Base-by-base conservation (phyloP, 2,888 invertebrate genomes). In the Saturnia pavonia region DNA sequence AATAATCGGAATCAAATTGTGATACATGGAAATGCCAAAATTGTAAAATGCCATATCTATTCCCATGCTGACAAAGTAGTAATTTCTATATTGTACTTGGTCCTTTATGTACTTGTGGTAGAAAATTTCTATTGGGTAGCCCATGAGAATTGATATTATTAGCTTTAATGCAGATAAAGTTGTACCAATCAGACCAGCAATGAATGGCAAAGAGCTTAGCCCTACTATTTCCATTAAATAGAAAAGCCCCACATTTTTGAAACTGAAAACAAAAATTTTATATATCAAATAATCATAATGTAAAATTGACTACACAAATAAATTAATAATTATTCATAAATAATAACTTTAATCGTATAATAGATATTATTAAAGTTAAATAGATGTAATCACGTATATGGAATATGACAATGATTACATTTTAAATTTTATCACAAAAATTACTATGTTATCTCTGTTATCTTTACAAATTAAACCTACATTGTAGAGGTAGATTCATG, bases 41-140 rank as follows among this genome's bases (percentile, higher is more conserved):
- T 99, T 99, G 88, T 96, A 98, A 78, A 95, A 96, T 68, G 97
- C 97, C 76, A 99, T 92, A 1, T 95, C 89, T 8, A 98, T 83
- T 19, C 99, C 98, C 74, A 95, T 95, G 0, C 93, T 34, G 11
- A 96, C 94, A 84, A 98, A 97, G 89, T 95, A 98, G 14, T 96
- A 69, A 85, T 98, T 97, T 85, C 98, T 97, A 48, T 94, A 82
- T 14, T 77, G 68, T 1, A 76, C 75, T 72, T 86, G 69, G 68
- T 85, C 71, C 72, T 80, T 83, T 0, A 91, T 75, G 76, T 84
- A 78, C 69, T 88, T 83, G 69, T 91, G 87, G 48, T 91, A 92
- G 0, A 90, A 42, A 11, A 88, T 74, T 1, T 90, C 93, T 45
- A 89, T 71, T 1, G 91, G 91, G 81, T 95, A 94, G 89, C 96